Evolutionary conservation across 2,113 vertebrate genomes (phyloP), one percentile per base, ranked within the genome.

Genomic region (Gila orcuttii): DNA sequence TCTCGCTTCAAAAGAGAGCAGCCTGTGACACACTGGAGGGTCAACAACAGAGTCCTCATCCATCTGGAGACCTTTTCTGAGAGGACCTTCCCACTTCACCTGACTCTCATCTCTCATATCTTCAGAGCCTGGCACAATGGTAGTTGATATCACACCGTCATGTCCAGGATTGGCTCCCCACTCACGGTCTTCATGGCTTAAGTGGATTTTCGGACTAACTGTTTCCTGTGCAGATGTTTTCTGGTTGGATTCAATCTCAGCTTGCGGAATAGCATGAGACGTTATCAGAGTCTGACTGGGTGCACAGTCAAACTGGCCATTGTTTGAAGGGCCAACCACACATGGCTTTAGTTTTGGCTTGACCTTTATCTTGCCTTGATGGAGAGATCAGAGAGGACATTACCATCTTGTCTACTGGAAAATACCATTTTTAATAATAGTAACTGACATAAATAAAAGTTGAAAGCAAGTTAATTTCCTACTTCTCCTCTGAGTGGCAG

Each of bases 301-400:
- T 15, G 11, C 4, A 42, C 19, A 57, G 12, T 25, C 33, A 23
- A 50, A 52, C n/a, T 69, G 42, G 25, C 2, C 9, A 52, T 55
- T 25, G 33, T 36, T 73, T 83, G 68, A 71, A 36, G 50, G 47
- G 17, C 64, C 31, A 25, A 21, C 23, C 81, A 36, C 31, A 25
- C 23, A 25, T 42, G 64, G 31, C 50, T 52, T 83, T 42, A 59
- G 64, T 5, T 36, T 83, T 0, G 81, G 81, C 81, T 73, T 73
- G 28, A 83, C 47, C 21, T 83, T 83, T 25, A 73, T 59, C 23
- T 73, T 83, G 23, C 66, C 81, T 83, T 83, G 8, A 83, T 3
- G 21, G 7, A 71, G 31, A 71, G 21, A 73, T 73, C 19, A 59
- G 28, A 83, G 17, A 73, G 33, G 21, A 57, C 13, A 23, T 50